These are phyloP conservation scores for Eueides isabella DNA, from an alignment of 1,140 invertebrate genomes.

Conservation along the genomic window DNA sequence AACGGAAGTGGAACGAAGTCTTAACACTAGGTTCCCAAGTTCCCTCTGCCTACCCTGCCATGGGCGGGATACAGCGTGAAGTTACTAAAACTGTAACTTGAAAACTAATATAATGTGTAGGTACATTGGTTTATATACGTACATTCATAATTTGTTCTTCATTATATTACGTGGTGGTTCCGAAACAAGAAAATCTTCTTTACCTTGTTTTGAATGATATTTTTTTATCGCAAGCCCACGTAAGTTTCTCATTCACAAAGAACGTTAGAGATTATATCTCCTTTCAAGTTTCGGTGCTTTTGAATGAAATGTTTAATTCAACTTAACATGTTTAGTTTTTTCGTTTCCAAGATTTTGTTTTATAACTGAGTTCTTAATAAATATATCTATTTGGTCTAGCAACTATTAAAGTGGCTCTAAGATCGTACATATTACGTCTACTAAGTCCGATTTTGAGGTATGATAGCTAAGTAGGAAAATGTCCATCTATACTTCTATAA, in stretches of 20 bases:
- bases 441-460: too few species aligned
- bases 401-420: neutral
- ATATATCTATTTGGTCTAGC: neutral
- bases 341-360: neutral
- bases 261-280: neutral
- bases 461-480: too few species aligned
- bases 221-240: neutral
- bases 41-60: too few species aligned
- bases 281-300: slow-evolving; percentile 3
- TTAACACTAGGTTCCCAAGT: too few species aligned
- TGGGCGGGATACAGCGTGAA: too few species aligned
- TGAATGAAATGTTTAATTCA: slow-evolving; percentile 1
- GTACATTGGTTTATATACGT: too few species aligned
- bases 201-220: neutral
- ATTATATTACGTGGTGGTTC: neutral
- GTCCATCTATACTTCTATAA: too few species aligned
- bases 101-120: too few species aligned
- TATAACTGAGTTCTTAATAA: neutral
- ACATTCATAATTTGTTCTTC: neutral
- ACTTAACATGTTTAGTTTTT: neutral
- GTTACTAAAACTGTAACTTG: too few species aligned
- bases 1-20: too few species aligned
- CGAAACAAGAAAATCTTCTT: neutral
- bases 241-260: slow-evolving; percentile 3
- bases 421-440: too few species aligned